These are phyloP conservation scores for Resseliella maxima DNA, from an alignment of 2,888 invertebrate species.

Conservation along the genomic window DNA sequence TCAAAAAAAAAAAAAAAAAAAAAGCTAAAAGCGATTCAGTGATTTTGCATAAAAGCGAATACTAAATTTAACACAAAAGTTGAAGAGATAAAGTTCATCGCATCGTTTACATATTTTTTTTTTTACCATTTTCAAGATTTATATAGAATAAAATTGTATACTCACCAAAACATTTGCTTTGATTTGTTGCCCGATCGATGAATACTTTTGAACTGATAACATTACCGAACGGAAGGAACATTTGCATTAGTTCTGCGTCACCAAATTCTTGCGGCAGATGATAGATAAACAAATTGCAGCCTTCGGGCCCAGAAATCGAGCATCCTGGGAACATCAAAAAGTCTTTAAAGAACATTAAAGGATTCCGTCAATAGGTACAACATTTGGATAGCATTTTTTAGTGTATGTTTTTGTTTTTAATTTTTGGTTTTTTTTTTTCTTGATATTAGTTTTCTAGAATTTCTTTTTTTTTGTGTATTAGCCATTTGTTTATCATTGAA, in stretches of 20 bases:
- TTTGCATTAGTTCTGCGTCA: conserved; percentile 98
- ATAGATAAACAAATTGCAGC: conserved; percentile 99
- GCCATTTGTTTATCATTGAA: too few relatives aligned
- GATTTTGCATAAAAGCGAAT: too few relatives aligned
- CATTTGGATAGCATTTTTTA: conserved; percentile 55
- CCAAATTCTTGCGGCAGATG: conserved; percentile 99
- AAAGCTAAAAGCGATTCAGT: too few relatives aligned
- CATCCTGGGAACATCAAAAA: conserved; percentile 85
- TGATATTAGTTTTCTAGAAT: neutral
- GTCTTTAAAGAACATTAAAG: conserved; percentile 73
- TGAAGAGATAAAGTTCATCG: too few relatives aligned
- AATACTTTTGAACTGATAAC: conserved; percentile 99
- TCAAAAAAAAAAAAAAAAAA: conserved; percentile 55
- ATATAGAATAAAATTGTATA: conserved; percentile 60
- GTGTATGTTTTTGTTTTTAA: conserved; percentile 54
- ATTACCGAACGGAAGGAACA: conserved; percentile 99
- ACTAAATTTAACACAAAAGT: neutral
- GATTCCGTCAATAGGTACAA: conserved; percentile 59
- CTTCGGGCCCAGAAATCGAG: conserved; percentile 98
- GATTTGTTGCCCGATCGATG: conserved; percentile 99
- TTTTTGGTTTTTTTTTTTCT: neutral
- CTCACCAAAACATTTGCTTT: conserved; percentile 99
- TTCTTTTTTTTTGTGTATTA: neutral
- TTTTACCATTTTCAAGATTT: neutral
- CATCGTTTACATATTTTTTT: too few relatives aligned